A percentile compares a stretch with the other conserved stretches of the same genome.
Conservation (phyloP, 2,113 vertebrate genomes). For the Panthera uncia region DNA sequence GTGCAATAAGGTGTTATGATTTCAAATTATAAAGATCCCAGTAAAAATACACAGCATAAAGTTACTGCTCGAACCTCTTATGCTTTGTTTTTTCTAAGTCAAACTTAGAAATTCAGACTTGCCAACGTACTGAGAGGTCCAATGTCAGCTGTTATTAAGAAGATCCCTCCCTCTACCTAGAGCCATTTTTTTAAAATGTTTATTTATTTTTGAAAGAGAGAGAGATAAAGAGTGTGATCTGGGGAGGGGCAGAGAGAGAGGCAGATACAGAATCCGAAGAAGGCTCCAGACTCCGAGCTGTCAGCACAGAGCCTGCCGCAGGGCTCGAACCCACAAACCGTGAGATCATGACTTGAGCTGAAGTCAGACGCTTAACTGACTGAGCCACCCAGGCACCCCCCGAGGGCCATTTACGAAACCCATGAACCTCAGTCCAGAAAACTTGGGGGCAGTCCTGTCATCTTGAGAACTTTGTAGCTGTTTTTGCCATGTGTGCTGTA, state of each 20-base stretch:
- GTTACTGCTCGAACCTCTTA: not conserved
- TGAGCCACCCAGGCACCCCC: no score
- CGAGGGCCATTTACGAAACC: not conserved
- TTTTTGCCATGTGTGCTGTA: not conserved
- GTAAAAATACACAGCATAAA: not conserved
- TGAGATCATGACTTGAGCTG: no score
- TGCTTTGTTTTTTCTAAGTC: not conserved
- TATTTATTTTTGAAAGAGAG: no score
- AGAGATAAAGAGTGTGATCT: no score
- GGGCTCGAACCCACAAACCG: no score
- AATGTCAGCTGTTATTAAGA: not conserved
- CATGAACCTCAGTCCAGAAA: not conserved
- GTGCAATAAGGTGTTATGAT: not conserved
- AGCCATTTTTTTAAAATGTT: no score
- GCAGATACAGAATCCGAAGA: no score
- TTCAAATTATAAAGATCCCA: not conserved
- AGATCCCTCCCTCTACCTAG: not conserved
- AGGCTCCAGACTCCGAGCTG: no score
- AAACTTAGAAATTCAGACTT: not conserved
- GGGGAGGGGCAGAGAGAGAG: no score
- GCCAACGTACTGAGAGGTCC: not conserved
- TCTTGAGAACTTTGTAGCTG: not conserved
- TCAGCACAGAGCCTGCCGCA: no score
- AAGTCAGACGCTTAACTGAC: no score
- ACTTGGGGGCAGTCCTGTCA: not conserved